Conservation (phyloP, 1,140 invertebrate genomes). For the Plutomurus gul region DNA sequence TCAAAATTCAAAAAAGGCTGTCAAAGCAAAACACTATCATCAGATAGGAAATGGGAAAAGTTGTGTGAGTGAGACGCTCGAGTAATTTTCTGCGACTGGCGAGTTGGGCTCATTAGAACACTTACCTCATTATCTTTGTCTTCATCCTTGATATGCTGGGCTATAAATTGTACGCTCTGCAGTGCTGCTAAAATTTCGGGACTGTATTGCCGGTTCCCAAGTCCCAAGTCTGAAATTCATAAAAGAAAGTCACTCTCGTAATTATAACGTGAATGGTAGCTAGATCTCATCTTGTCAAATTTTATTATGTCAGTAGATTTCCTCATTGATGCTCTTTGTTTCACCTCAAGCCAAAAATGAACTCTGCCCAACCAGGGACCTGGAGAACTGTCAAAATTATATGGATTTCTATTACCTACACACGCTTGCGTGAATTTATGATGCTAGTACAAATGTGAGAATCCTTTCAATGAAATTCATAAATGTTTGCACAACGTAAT, state of each 20-base stretch:
- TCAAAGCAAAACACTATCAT: too few species aligned
- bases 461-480: too few species aligned
- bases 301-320: too few species aligned
- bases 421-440: too few species aligned
- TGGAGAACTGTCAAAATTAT: too few species aligned
- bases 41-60: constrained; percentile 32
- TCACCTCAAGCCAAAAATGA: too few species aligned
- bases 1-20: too few species aligned
- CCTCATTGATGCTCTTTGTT: too few species aligned
- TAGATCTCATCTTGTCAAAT: neutral
- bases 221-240: constrained; percentile 42
- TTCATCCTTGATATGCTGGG: constrained; percentile 93
- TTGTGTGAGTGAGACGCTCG: constrained; percentile 3
- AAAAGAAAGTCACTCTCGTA: neutral
- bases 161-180: constrained; percentile 92
- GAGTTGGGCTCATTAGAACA: constrained; percentile 29
- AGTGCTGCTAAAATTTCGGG: constrained; percentile 87
- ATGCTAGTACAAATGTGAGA: too few species aligned
- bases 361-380: too few species aligned
- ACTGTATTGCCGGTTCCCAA: constrained; percentile 69
- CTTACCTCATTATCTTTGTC: constrained; percentile 91
- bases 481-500: too few species aligned
- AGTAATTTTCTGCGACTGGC: constrained; percentile 7
- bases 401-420: too few species aligned
- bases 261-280: neutral